Evolutionary conservation across 1,140 invertebrate genomes (phyloP).

Genomic region (Adoxophyes honmai): DNA sequence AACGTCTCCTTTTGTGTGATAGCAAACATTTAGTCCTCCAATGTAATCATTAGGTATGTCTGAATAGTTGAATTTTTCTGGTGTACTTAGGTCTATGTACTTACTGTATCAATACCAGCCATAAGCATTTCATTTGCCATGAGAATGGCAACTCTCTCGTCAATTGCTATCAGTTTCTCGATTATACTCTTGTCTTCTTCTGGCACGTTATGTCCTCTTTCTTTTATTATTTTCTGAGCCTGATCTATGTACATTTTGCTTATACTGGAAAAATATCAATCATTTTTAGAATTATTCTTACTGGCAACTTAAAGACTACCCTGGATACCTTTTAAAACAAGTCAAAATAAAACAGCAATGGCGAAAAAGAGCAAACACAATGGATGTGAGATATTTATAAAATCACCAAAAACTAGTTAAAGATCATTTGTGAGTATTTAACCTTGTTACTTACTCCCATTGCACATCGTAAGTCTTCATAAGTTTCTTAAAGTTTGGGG

Average conservation of each 20-base stretch:
- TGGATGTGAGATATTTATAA: no score
- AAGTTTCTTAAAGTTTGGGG: constrained; percentile 77
- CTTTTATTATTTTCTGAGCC: constrained; percentile 41
- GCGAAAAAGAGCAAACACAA: no score
- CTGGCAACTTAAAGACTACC: no score
- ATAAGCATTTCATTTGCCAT: constrained; percentile 87
- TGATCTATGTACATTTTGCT: constrained; percentile 46
- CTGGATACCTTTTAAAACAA: no score
- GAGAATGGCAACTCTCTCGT: constrained; percentile 78
- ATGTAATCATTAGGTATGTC: no score
- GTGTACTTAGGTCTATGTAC: no score
- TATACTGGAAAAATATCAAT: constrained; percentile 30
- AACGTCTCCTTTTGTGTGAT: no score
- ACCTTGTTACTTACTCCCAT: constrained; percentile 52
- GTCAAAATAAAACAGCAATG: no score
- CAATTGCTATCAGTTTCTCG: constrained; percentile 75
- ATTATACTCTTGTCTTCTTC: constrained; percentile 75
- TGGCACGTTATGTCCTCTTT: constrained; percentile 40
- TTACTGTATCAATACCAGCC: constrained; percentile 87
- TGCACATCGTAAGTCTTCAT: constrained; percentile 67
- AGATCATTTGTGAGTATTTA: background rate
- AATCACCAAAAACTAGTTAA: no score
- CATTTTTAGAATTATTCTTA: no score
- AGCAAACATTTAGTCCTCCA: no score
- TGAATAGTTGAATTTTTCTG: no score